Base-by-base conservation (phyloP, 2,113 vertebrate species). In the Psilopsiagon aurifrons region DNA sequence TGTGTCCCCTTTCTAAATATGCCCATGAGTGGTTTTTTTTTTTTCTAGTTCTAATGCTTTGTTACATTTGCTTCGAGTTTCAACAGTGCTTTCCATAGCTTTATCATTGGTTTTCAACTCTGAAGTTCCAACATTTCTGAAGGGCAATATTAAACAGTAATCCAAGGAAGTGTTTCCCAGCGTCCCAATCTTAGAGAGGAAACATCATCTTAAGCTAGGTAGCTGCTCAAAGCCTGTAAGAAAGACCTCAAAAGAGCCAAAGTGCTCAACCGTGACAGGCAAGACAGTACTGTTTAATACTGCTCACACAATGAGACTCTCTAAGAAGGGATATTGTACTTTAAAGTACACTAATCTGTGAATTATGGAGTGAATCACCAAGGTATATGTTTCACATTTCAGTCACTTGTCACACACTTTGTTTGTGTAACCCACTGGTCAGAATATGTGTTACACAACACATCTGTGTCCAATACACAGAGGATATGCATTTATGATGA, bases 401-500 rank as follows among this genome's bases (percentile, higher is more conserved):
- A 69, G 89, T 37, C 66, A 60, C 35, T 95, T 81, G 69, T 90
- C 64, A 86, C 69, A 71, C 43, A 68, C 73, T 88, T 78, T 73
- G 29, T 94, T 88, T 90, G 55, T 52, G 52, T 71, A 89, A 94
- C 33, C 46, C 47, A 91, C 29, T 1, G 6, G 77, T 82, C 89
- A 95, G 74, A 92, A 93, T 82, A 95, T 15, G 69, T 86, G 57
- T 87, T 85, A 47, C 28, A 25, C 29, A 47, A 82, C 66, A 89
- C 89, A 91, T 82, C 77, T 92, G 57, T 51, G 66, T 91, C 66
- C 66, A 84, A 25, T 47, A 71, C 64, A 51, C 24, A 51, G 39
- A 76, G 73, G 46, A 70, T 63, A 86, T 37, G 47, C 3, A 1
- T 71, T 82, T 69, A 59, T 55, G 62, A 79, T 31, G 62, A 79